Conservation (phyloP, 2,797 vertebrate genomes). For the Antrozous pallidus region DNA sequence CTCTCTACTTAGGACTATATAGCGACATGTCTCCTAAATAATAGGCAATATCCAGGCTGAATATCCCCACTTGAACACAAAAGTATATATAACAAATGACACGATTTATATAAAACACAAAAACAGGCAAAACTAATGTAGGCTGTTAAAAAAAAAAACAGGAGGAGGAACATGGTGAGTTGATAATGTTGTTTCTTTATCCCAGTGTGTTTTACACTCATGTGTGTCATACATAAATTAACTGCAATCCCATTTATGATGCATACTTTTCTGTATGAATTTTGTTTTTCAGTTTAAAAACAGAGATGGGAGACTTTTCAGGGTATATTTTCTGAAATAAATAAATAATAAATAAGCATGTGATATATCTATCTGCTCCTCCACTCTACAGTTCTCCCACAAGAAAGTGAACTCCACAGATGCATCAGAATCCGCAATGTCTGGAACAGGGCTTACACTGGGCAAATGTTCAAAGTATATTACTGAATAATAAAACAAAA, state of each 20-base stretch:
- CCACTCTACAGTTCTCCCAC: not conserved
- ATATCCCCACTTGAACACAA: not conserved
- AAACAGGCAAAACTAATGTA: not conserved
- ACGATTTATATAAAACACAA: not conserved
- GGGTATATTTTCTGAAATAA: not conserved
- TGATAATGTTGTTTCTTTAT: not conserved
- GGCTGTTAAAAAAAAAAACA: not conserved
- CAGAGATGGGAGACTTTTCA: not conserved
- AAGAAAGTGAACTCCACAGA: not conserved
- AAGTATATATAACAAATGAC: not conserved
- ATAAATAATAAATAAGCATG: no score
- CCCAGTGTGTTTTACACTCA: not conserved
- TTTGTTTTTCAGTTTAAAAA: slow-evolving; percentile 13
- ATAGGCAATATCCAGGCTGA: not conserved
- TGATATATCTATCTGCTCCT: not conserved
- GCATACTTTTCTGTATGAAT: not conserved
- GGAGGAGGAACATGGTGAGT: not conserved
- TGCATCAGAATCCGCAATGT: not conserved
- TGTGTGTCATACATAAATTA: not conserved
- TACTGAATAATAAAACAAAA: not conserved
- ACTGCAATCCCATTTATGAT: not conserved
- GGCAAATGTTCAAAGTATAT: not conserved
- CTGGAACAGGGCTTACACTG: not conserved
- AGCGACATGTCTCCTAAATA: not conserved
- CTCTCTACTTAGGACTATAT: not conserved